Conservation (phyloP, 1,140 invertebrate genomes). For the Drosophila sulfurigaster region DNA sequence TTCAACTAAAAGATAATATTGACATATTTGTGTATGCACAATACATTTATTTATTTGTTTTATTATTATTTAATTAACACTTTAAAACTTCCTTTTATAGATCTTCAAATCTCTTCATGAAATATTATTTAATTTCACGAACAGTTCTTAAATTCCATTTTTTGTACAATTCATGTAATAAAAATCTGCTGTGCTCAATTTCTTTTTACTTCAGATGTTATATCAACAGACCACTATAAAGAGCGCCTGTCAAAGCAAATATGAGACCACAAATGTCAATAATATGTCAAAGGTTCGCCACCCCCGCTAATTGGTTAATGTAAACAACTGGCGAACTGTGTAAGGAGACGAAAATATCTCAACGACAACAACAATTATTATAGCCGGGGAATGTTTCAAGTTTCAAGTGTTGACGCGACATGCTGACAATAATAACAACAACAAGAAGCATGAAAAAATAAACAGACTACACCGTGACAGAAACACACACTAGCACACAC, state of each 20-base stretch:
- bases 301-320: slow-evolving; percentile 81
- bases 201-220: slow-evolving; percentile 35
- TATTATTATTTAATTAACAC: too few relatives aligned
- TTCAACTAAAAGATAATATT: too few relatives aligned
- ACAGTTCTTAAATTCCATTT: too few relatives aligned
- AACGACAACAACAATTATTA: slow-evolving; percentile 17
- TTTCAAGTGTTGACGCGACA: slow-evolving; percentile 79
- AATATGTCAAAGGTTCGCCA: slow-evolving; percentile 73
- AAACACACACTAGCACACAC: slow-evolving; percentile 13
- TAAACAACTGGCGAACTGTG: slow-evolving; percentile 65
- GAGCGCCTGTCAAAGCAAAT: slow-evolving; percentile 72
- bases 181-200: neutral
- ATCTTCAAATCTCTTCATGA: too few relatives aligned
- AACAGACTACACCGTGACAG: slow-evolving; percentile 62
- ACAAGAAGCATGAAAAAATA: slow-evolving; percentile 53
- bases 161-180: too few relatives aligned
- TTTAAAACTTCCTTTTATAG: too few relatives aligned
- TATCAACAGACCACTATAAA: slow-evolving; percentile 14
- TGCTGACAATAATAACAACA: slow-evolving; percentile 50
- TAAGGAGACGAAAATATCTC: slow-evolving; percentile 48
- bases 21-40: too few relatives aligned
- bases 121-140: too few relatives aligned
- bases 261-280: slow-evolving; percentile 74
- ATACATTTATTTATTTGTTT: too few relatives aligned
- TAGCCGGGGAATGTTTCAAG: slow-evolving; percentile 70